Base-by-base conservation (phyloP, 2,797 vertebrate species). In the Arctocebus calabarensis region DNA sequence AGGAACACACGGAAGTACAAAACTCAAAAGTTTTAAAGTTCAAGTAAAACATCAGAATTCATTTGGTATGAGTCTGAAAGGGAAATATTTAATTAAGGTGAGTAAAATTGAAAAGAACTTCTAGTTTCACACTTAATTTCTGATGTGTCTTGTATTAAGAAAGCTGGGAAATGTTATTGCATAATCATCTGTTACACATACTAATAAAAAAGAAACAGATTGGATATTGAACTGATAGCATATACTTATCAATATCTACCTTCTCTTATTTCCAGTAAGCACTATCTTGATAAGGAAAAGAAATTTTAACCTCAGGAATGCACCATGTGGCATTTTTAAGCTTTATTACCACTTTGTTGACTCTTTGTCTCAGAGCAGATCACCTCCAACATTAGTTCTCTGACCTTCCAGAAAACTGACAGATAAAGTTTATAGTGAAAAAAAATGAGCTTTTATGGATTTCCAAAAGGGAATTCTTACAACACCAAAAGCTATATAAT, bases 321-420 rank as follows among this genome's bases (percentile, higher is more conserved):
- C 4, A 1, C 94, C 34, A 82, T 19, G 0, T 75, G 84, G 59
- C 91, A 92, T 96, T 92, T 94, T 55, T 95, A 81, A 77, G 82
- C 71, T 73, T 92, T 94, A 97, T 57, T 90, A 52, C 59, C 96
- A 88, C 37, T 94, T 88, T 88, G 87, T 89, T 95, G 75, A 97
- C 45, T 95, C 93, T 45, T 17, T 97, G 91, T 94, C 95, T 84
- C 93, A 88, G 89, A 98, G 84, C 52, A 96, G 57, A 94, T 57
- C 23, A 96, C 71, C 88, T 96, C 85, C 66, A 97, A 97, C 94
- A 82, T 96, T 62, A 96, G 82, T 90, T 85, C n/a, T 97, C 90
- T 90, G 95, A 90, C 92, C 88, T 96, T 94, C 64, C 48, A 79
- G 93, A 96, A 98, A 98, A 95, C 52, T 86, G 43, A 74, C 74